Evolutionary conservation across 2,113 vertebrate species (phyloP).

Genomic region (Artemisiospiza belli): DNA sequence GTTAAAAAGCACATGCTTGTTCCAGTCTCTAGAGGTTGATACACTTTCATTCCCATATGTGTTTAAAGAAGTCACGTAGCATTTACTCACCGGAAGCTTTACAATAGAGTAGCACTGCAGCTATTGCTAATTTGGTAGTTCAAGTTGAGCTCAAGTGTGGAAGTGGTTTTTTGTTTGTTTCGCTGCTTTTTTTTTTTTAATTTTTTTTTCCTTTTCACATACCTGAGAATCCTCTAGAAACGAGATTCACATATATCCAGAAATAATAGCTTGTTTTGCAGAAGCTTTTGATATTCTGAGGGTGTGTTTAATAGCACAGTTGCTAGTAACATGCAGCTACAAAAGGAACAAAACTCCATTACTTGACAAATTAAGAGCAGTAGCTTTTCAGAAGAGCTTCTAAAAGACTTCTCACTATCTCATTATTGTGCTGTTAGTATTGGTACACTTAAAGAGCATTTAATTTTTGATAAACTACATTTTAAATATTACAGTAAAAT

Average conservation of each 20-base stretch:
- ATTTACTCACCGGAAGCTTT: background rate
- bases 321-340: background rate
- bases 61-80: background rate
- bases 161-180: constrained; percentile 29
- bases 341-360: background rate
- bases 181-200: background rate
- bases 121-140: background rate
- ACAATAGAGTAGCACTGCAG: background rate
- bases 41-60: background rate
- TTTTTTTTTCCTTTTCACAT: background rate
- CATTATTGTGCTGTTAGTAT: background rate
- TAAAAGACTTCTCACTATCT: background rate
- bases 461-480: background rate
- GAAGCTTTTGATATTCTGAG: background rate
- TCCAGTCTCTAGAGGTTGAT: background rate
- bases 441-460: background rate
- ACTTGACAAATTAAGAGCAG: background rate
- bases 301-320: background rate
- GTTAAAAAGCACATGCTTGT: background rate
- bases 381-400: background rate
- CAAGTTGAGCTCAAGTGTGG: background rate
- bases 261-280: background rate
- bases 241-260: background rate
- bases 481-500: background rate
- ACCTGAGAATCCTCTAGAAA: background rate